Evolutionary conservation across 1,140 invertebrate genomes (phyloP), one percentile per base, ranked within the genome.

Genomic region (Ceratosolen solmsi): DNA sequence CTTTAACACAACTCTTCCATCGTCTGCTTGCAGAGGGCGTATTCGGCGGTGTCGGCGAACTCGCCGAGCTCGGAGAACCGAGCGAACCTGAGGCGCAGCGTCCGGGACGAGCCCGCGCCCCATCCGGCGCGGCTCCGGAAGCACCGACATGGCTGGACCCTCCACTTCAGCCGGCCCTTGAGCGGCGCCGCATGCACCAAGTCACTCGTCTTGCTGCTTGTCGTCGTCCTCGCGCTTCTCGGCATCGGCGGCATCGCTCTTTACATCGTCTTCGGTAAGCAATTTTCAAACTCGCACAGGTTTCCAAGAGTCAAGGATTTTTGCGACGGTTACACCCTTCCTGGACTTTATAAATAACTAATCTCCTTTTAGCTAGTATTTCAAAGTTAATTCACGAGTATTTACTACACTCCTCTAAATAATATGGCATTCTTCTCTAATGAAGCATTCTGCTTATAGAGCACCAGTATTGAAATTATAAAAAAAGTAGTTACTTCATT

Each of bases 11-110:
- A n/a, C 3, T 56, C 22, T 4, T 56, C 7, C 20, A n/a, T 56
- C 54, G 54, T 56, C n/a, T 56, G 54, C 17, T 63, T 91, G 36
- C 86, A 91, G 90, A 89, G 89, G 80, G 89, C 89, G 9, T 90
- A 91, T 84, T 91, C 90, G 82, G 89, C 89, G 49, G 84, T 87
- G 73, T 87, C 89, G 82, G 87, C 87, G 65, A 89, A 90, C 36
- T 90, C 88, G 25, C 90, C 90, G 82, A 88, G 88, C 63, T 91
- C 90, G 46, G 89, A 91, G 80, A 91, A 91, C 86, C 88, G 89
- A 41, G 87, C 88, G 54, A 91, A 91, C 85, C 82, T 90, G 22
- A 87, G 90, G 46, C 86, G 89, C 74, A 91, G 90, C 80, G 89
- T 90, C 27, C 85, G 90, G 78, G 89, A 89, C 60, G 90, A 91